These are phyloP conservation scores for Pocota personata DNA, from an alignment of 2,888 invertebrate genomes.

Conservation along the genomic window DNA sequence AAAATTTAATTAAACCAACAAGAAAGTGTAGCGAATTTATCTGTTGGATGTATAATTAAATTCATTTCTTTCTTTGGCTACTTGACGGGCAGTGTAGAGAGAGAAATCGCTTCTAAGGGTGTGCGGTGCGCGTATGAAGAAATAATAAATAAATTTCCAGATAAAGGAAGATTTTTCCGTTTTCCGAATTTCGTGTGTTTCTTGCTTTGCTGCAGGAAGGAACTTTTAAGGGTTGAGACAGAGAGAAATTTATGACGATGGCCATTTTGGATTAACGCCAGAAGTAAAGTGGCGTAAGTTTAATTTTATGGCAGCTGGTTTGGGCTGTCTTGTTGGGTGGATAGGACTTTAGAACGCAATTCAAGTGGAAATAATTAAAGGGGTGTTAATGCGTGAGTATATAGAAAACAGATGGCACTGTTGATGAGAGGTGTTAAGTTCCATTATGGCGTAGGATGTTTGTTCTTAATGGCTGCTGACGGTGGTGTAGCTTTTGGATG, in stretches of 20 bases:
- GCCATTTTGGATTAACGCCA: conserved; percentile 61
- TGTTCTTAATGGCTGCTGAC: neutral
- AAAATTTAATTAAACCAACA: conserved; percentile 58
- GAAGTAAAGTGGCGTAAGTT: conserved; percentile 53
- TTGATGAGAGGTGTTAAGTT: conserved; percentile 31
- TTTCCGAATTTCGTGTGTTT: neutral
- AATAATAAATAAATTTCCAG: conserved; percentile 49
- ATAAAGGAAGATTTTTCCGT: conserved; percentile 13
- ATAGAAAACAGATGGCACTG: conserved; percentile 12
- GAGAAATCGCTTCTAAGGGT: neutral
- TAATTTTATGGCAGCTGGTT: conserved; percentile 38
- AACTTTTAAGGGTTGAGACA: conserved; percentile 6
- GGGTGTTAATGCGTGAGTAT: conserved; percentile 22
- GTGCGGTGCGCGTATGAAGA: neutral
- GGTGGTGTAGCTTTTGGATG: no score
- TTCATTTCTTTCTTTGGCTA: conserved; percentile 45
- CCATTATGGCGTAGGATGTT: conserved; percentile 8
- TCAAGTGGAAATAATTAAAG: conserved; percentile 1
- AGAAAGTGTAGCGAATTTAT: conserved; percentile 56
- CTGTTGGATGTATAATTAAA: conserved; percentile 53
- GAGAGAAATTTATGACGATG: conserved; percentile 24
- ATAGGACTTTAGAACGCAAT: conserved; percentile 8
- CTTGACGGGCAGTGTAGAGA: neutral
- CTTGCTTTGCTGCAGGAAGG: neutral
- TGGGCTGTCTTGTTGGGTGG: neutral